Base-by-base conservation (phyloP, 2,888 invertebrate species). In the Drosophila hamatofila region DNA sequence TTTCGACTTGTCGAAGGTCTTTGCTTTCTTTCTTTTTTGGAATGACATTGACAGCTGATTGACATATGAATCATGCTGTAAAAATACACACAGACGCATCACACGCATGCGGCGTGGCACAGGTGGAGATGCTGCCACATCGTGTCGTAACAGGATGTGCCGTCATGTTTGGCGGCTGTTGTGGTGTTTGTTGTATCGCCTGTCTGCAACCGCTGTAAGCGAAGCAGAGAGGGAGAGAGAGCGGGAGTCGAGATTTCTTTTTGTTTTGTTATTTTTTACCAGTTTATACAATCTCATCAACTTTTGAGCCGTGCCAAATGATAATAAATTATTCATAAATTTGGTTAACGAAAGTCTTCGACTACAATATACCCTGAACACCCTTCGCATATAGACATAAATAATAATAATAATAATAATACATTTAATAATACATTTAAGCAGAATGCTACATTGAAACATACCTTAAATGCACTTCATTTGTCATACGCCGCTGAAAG, bases 1-100 rank as follows among this genome's bases (percentile, higher is more conserved):
- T 52, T 49, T 54, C 54, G 54, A 39, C 64, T 49, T n/a, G 23
- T 44, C 35, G 48, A 44, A 30, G 57, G 33, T 49, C 46, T 54
- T 58, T 66, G 56, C 27, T 57, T 48, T 58, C 41, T 44, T 44
- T 37, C 33, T 48, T 35, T 18, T 57, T 63, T 61, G 55, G 75
- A 79, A 72, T 90, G 91, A 85, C 91, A 91, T 89, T 90, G 91
- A 91, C 91, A 90, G 87, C 87, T 91, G 91, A 91, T 91, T 91
- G 91, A 85, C 91, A 89, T 72, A 77, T 88, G 90, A 91, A 90
- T 89, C 90, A 91, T 75, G 78, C 72, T 79, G 78, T 72, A 77
- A 81, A 89, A 85, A 90, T 80, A 76, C 57, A 71, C 69, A 55
- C 54, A 25, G 21, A 46, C 48, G 60, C 55, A 42, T 27, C 35